Base-by-base conservation (phyloP, 1,140 invertebrate genomes). In the Achroia grisella region DNA sequence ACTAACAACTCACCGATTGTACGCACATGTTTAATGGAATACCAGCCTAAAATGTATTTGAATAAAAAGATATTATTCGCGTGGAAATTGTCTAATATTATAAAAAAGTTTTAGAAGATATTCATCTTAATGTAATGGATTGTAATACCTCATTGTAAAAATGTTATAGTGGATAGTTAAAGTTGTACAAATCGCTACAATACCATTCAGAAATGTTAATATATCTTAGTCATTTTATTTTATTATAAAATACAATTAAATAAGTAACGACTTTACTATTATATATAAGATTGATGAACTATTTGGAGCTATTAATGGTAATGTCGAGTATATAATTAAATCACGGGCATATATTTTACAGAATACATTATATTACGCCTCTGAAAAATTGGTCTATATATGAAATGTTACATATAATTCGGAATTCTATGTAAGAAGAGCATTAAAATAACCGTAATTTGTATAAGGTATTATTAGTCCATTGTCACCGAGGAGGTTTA, bases 381-480 rank as follows among this genome's bases (percentile, higher is more conserved):
- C 60, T 56, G 62, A 48, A 71, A 37, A 69, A 69, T 71, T 69
- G 65, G 65, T 73, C 62, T 77, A 75, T 80, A 71, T 76, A n/a
- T 62, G 56, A 69, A 71, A 66, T 74, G 79, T 80, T 78, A 72
- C 64, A 55, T 71, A 61, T 75, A 69, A 70, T 62, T 68, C 60
- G 65, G 63, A 80, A 71, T 77, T 76, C 59, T 80, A 80, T 77
- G 59, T 78, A 69, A 71, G 45, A 71, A n/a, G 45, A 67, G 63
- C 50, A 49, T 49, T 57, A 58, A 65, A 71, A 60, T 54, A 32
- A 67, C 61, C 17, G 13, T 54, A 62, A 66, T 57, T 76, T 70
- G 66, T 59, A 52, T 62, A 70, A 54, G 59, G 41, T 39, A 45
- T 29, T 55, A 53, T 55, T 47, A 59, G 53, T 58, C 64, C 56